Percentiles rank a stretch among this genome's conserved stretches.
Evolutionary conservation across 2,113 vertebrate species (phyloP).

Genomic region (Saiga tatarica): DNA sequence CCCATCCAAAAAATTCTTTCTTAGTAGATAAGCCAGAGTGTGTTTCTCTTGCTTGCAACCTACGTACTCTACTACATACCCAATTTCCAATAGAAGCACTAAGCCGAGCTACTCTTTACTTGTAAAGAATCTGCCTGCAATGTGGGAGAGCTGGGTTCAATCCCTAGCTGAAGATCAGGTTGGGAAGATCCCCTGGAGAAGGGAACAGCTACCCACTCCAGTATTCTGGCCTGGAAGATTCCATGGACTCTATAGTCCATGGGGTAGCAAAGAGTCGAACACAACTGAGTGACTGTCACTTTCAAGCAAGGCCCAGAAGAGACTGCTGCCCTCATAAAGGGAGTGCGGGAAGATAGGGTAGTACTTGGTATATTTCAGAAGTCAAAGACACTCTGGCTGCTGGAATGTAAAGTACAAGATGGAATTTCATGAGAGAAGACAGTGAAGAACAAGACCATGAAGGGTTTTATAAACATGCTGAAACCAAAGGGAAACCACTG

Average conservation of each 20-base stretch:
- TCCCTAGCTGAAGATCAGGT: background rate
- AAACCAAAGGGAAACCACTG: background rate
- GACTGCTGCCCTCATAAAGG: background rate
- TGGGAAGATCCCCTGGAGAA: background rate
- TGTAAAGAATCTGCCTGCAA: background rate
- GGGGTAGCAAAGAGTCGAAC: background rate
- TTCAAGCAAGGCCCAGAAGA: background rate
- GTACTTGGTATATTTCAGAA: background rate
- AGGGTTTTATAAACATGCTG: background rate
- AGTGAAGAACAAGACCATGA: background rate
- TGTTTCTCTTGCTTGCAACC: background rate
- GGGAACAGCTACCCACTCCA: background rate
- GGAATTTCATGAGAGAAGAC: background rate
- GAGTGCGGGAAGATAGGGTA: too few relatives aligned
- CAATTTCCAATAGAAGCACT: background rate
- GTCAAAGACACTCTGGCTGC: background rate
- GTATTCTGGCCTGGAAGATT: background rate
- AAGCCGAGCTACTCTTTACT: background rate
- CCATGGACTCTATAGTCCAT: background rate
- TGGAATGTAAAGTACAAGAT: background rate
- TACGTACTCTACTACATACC: background rate
- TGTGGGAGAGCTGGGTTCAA: background rate
- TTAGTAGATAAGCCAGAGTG: background rate
- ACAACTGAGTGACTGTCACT: background rate
- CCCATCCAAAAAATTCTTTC: background rate